phyloP scores from a whole-genome alignment of 2,113 vertebrate genomes.

The Phrynosoma blainvillii region DNA sequence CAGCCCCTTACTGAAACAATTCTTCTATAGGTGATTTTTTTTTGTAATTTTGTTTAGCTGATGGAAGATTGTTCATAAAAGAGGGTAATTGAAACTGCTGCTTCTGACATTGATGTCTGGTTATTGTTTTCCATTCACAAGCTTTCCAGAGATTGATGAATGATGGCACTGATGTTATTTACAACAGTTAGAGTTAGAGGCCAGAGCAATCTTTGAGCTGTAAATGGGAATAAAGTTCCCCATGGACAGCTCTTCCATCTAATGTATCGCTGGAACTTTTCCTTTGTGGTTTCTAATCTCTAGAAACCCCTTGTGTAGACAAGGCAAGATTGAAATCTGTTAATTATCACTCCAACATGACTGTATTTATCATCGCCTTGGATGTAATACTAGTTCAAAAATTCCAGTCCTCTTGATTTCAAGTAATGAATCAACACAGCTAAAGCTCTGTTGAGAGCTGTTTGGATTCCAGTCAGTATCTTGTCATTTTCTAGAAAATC shows the following conservation, averaged over 20 bases:
- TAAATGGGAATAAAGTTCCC: slow-evolving; percentile 6
- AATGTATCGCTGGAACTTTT: slow-evolving; percentile 25
- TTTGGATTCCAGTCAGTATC: background rate
- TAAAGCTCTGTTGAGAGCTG: slow-evolving; percentile 46
- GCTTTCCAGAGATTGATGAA: slow-evolving; percentile 56
- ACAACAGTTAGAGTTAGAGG: background rate
- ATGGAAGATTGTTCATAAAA: slow-evolving; percentile 47
- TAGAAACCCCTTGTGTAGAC: slow-evolving; percentile 67
- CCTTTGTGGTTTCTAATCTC: slow-evolving; percentile 52
- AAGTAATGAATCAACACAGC: slow-evolving; percentile 40
- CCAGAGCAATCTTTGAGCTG: background rate
- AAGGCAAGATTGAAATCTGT: slow-evolving; percentile 59
- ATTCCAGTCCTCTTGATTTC: slow-evolving; percentile 47
- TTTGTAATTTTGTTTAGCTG: slow-evolving; percentile 46
- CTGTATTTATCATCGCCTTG: slow-evolving; percentile 67
- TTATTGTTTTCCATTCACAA: slow-evolving; percentile 28
- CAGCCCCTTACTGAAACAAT: slow-evolving; percentile 34
- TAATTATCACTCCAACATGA: slow-evolving; percentile 49
- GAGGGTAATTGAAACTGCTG: slow-evolving; percentile 54
- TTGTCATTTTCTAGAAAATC: slow-evolving; percentile 62
- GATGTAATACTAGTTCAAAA: slow-evolving; percentile 50
- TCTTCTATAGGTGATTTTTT: slow-evolving; percentile 37
- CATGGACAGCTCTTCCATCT: background rate
- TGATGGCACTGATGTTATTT: slow-evolving; percentile 61
- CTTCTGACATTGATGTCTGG: slow-evolving; percentile 47